Percentiles rank a stretch among this genome's conserved stretches.
These are phyloP conservation scores for Alouatta palliata DNA, from an alignment of 2,113 vertebrate species.

Conservation along the genomic window DNA sequence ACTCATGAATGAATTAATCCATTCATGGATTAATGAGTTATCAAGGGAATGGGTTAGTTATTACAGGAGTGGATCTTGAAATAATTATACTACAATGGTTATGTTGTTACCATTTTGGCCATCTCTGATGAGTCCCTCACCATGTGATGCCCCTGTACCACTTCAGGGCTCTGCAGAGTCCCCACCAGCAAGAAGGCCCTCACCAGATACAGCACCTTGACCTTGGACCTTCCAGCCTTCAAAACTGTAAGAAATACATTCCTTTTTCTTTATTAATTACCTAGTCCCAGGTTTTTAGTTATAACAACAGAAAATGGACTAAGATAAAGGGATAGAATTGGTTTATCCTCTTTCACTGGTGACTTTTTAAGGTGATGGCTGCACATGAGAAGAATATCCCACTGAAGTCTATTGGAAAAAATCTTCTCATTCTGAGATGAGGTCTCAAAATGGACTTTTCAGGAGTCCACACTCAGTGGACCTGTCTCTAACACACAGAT, in stretches of 20 bases:
- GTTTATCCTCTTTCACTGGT: background rate
- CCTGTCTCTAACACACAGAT: background rate
- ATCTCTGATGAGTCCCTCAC: background rate
- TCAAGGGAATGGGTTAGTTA: background rate
- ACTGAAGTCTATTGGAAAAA: background rate
- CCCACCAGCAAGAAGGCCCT: background rate
- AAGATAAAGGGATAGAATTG: background rate
- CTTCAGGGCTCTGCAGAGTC: background rate
- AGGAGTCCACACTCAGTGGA: no score
- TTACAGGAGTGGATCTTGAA: background rate
- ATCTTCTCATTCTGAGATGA: background rate
- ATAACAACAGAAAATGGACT: background rate
- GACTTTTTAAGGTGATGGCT: background rate
- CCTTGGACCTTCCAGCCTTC: background rate
- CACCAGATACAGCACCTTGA: background rate
- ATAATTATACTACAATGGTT: no score
- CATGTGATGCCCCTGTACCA: background rate
- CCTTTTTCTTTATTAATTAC: background rate
- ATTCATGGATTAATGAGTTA: background rate
- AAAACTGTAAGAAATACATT: background rate
- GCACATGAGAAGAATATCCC: background rate
- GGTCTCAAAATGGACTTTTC: background rate
- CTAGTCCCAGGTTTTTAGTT: background rate
- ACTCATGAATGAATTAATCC: background rate
- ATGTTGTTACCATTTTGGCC: no score